Evolutionary conservation across 2,113 vertebrate genomes (phyloP), one percentile per base, ranked within the genome.

Genomic region (Nycticryphes semicollaris): DNA sequence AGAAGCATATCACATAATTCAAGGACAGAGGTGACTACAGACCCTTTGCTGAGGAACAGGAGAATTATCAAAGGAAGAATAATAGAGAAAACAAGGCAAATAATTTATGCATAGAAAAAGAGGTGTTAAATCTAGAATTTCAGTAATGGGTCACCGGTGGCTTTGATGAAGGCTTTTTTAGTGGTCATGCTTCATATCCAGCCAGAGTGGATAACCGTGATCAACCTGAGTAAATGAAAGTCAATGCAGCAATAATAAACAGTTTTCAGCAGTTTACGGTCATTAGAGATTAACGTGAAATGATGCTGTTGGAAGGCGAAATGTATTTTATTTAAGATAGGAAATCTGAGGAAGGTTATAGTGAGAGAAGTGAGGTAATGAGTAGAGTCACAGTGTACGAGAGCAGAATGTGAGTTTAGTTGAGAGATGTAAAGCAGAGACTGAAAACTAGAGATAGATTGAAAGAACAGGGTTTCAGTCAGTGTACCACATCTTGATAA

Each of bases 1-100:
- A 66, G 64, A 81, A 92, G 51, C 54, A 12, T 39, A 48, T 88
- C 70, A 51, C 33, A 37, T 92, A 83, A 74, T 88, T 96, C 94
- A 96, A 92, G 92, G 93, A 84, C 87, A 93, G 87, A 84, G 57
- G 33, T 91, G 60, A 87, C 80, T 90, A 22, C 59, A 85, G 47
- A 74, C 19, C 7, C 68, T 70, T 86, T 85, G 35, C 60, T 60
- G 76, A 90, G 39, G 23, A 90, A 45, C 21, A 43, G 51, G 20
- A 51, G 20, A 88, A 87, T 77, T 85, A 56, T 57, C 80, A 87
- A n/a, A 93, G 24, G 72, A 90, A 87, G 35, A 89, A 33, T 84
- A 80, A 68, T 31, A 81, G 19, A 88, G 73, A 90, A 90, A 94
- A 89, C 25, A 86, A 43, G 63, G 25, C 18, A 95, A 92, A 84